Base-by-base conservation (phyloP, 2,113 vertebrate genomes). In the Peromyscus maniculatus region DNA sequence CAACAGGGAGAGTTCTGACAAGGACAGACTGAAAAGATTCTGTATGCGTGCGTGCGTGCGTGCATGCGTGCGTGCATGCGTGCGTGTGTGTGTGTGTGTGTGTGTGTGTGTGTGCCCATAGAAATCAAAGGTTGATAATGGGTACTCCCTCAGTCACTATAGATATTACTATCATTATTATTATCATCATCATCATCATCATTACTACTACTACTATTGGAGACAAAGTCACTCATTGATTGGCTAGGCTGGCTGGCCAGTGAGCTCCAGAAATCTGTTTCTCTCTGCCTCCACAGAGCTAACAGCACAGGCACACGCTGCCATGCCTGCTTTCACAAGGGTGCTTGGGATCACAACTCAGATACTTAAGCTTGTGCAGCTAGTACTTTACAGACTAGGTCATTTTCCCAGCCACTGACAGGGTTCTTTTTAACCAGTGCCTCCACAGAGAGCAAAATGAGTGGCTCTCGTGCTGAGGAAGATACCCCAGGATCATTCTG, bases 131-230 rank as follows among this genome's bases (percentile, higher is more conserved):
- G 26, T 22, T 49, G 64, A 33, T 64, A 69, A 3, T 36, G 31
- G 33, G 19, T 87, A 10, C 5, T 16, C 36, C 31, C 28, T 15
- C 43, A 2, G 4, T 52, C 46, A 36, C 26, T 67, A 21, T 7
- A 49, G 43, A 49, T 33, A 4, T 31, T 49, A 15, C 49, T 26
- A 46, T 52, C 55, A 8, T 9, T 72, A 72, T 7, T 71, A 15
- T 3, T 17, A 2, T 16, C 21, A 7, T 43, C 21, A 21, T 49
- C 31, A 15, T 3, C 17, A 2, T 16, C 21, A 7, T 43, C 21
- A 21, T 31, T 49, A 15, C 15, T 43, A 5, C 7, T 49, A 13
- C 31, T 49, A 7, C 33, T 52, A 7, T 49, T 78, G 16, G 24
- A 80, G 52, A 59, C 52, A 7, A 67, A 5, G 16, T 69, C 43